Conservation (phyloP, 37 sponge, comb jelly and placozoan species). For the Crambe crambe region DNA sequence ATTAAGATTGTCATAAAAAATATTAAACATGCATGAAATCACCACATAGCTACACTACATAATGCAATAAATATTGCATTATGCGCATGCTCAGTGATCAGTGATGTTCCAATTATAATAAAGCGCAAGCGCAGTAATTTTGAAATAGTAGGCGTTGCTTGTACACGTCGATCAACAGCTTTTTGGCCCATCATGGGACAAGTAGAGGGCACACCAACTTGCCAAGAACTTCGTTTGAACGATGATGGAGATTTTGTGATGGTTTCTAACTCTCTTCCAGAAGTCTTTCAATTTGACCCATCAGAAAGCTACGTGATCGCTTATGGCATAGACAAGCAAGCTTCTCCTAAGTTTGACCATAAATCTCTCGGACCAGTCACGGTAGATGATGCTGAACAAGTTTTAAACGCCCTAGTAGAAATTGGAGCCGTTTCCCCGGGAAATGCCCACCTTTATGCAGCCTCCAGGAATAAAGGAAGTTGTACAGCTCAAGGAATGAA, state of each 20-base stretch:
- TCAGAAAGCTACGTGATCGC: constrained; percentile 55
- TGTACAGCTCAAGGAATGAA: constrained; percentile 59
- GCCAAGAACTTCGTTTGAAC: not conserved
- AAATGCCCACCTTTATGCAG: constrained; percentile 21
- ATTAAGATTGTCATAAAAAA: no score
- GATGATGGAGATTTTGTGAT: constrained; percentile 21
- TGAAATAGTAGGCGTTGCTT: no score
- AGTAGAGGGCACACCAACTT: not conserved
- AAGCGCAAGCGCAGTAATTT: no score
- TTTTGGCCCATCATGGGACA: no score
- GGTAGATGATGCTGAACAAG: constrained; percentile 25
- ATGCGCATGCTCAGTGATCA: no score
- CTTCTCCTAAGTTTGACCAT: constrained; percentile 23
- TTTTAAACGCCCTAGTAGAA: constrained; percentile 12
- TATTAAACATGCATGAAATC: no score
- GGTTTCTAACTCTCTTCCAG: constrained; percentile 17
- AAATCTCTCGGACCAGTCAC: constrained; percentile 19
- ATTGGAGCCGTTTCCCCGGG: constrained; percentile 14
- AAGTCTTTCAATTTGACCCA: constrained; percentile 47
- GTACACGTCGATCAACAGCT: no score
- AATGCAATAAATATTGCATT: no score
- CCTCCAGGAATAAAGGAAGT: constrained; percentile 1
- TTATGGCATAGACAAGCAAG: constrained; percentile 66
- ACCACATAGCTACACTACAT: no score
- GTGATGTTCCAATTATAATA: no score